Evolutionary conservation across 2,113 vertebrate species (phyloP).

Genomic region (Limnothrissa miodon): DNA sequence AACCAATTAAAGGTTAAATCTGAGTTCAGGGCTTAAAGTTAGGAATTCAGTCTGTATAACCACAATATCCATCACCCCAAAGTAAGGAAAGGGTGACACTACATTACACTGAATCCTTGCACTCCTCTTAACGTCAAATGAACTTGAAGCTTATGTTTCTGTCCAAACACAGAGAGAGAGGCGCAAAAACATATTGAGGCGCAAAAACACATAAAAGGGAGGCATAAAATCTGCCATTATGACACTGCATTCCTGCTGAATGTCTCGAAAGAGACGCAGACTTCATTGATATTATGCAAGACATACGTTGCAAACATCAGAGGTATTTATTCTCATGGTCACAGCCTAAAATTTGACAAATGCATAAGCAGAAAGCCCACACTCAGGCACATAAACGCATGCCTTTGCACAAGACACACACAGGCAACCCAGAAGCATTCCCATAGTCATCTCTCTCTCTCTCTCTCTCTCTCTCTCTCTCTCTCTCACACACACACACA

Average conservation of each 20-base stretch:
- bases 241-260: not conserved
- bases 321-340: not conserved
- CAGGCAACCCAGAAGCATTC: no score
- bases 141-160: not conserved
- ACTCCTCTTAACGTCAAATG: not conserved
- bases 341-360: not conserved
- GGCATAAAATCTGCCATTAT: not conserved
- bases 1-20: no score
- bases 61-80: no score
- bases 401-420: no score
- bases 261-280: not conserved
- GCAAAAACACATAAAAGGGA: not conserved
- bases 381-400: not conserved
- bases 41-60: no score
- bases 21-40: no score
- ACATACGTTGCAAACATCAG: not conserved
- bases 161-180: not conserved
- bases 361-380: not conserved
- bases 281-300: not conserved
- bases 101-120: not conserved
- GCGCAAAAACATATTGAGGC: not conserved
- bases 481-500: not conserved
- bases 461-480: no score
- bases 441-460: no score
- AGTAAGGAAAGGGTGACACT: no score